Base-by-base conservation (phyloP, 1,140 invertebrate genomes). In the Drosophila arizonae region DNA sequence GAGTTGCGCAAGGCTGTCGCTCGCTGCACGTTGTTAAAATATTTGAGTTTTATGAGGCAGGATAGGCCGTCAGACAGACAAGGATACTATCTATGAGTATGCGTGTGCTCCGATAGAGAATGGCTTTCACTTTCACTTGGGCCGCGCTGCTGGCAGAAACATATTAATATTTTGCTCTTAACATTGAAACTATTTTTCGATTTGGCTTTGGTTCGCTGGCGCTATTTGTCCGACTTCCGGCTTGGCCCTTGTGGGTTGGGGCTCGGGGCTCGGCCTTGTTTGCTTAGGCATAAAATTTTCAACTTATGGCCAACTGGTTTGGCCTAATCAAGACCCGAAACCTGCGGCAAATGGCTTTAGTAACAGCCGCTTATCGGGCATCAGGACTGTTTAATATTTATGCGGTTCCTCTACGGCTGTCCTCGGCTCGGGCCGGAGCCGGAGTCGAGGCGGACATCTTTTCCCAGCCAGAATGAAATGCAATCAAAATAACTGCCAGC, bases 101-200 rank as follows among this genome's bases (percentile, higher is more conserved):
- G 1, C n/a, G 41, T 17, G 48, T 41, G 13, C 11, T 11, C 17
- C 6, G 21, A 57, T 43, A n/a, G 13, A 24, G 39, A 26, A 9
- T 9, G 11, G 1, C 21, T 43, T 43, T n/a, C 39, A 43, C 6
- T 57, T 57, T 28, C 3, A 30, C 24, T 15, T 43, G 11, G 41
- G 41, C n/a, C 9, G 4, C n/a, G 51, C 11, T 4, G 13, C 17
- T n/a, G 21, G n/a, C 30, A 17, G 8, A 68, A 68, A 67, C 68
- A 82, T 79, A 79, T 81, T 82, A 79, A 82, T 82, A 82, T 79
- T 82, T 77, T 26, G 46, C 17, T 72, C 48, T 52, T 60, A 75
- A 76, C 61, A 73, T 84, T 86, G 79, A 84, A 84, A 84, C 81
- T 84, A 84, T 81, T 81, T 84, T 77, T 74, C 81, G 78, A 86